Evolutionary conservation across 2,113 vertebrate genomes (phyloP).

Genomic region (Trochalopteron elliotii): DNA sequence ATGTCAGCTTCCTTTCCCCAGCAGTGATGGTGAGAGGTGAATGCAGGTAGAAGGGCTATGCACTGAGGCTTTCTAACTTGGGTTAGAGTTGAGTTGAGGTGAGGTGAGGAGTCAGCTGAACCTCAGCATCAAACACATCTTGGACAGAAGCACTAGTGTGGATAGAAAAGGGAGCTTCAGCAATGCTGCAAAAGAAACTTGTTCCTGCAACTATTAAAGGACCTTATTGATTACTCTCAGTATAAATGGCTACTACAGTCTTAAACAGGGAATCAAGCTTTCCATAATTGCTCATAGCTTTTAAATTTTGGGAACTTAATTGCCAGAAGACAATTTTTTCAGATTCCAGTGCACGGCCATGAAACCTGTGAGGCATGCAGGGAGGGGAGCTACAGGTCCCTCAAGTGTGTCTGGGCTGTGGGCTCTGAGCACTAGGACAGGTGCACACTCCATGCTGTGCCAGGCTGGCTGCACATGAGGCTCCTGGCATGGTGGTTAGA

Average conservation of each 20-base stretch:
- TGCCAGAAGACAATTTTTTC: background rate
- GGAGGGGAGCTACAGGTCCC: background rate
- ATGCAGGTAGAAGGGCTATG: background rate
- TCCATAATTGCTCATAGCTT: background rate
- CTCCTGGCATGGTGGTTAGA: background rate
- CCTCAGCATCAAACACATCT: background rate
- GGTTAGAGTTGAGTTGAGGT: background rate
- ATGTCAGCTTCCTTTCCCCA: background rate
- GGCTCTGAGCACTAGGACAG: rapidly evolving
- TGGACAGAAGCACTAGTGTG: background rate
- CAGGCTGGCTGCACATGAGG: background rate
- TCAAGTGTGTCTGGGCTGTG: background rate
- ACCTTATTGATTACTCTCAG: background rate
- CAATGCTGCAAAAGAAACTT: background rate
- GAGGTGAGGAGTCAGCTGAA: background rate
- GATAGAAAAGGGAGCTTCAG: background rate
- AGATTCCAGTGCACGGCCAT: no score
- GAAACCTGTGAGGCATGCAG: background rate
- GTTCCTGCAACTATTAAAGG: background rate
- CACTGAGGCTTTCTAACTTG: background rate
- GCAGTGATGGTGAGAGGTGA: background rate
- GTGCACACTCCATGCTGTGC: background rate
- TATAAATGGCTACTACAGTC: background rate
- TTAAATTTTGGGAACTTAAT: background rate
- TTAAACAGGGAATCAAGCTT: background rate